Base-by-base conservation (phyloP, 1,140 invertebrate species). In the Drosophila erecta region DNA sequence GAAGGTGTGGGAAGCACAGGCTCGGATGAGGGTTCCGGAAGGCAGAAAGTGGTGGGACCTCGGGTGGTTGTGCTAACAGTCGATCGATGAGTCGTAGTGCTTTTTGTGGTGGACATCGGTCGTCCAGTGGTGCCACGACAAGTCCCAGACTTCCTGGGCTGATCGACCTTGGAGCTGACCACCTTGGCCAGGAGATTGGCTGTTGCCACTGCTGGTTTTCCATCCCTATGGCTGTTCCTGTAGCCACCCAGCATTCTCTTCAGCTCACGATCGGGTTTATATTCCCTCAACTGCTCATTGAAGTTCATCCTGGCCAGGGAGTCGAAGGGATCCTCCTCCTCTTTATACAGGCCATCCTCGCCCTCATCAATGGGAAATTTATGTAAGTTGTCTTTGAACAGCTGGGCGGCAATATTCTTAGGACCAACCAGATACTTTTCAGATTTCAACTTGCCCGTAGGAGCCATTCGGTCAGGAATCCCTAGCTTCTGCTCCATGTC, bases 211-310 rank as follows among this genome's bases (percentile, higher is more conserved):
- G 30, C 30, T 5, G 69, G 33, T 7, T 41, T 30, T 7, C 3
- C 11, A 12, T 51, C 20, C n/a, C 27, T 1, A 2, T 30, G 2
- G 7, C 20, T 10, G 3, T 2, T 33, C 12, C 6, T 40, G 17
- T 47, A 38, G 10, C 38, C 4, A 5, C 57, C 51, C 37, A 71
- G 27, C 12, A 75, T 27, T 2, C 49, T 49, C 10, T 71, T 37
- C 1, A 64, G 46, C 6, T 65, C 60, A 1, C n/a, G 56, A 58
- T 86, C 69, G 1, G 53, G 27, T 7, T 46, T 27, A 12, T 4
- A 27, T 7, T 30, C 30, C 7, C 12, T 35, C 14, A n/a, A 12
- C 11, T 47, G 15, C 14, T 44, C 43, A 12, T 58, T 15, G 20
- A 24, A 33, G 11, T 27, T 35, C 20, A 35, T 37, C 0, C 10